Base-by-base conservation (phyloP, 2,113 vertebrate species). In the Mystacornis crossleyi region DNA sequence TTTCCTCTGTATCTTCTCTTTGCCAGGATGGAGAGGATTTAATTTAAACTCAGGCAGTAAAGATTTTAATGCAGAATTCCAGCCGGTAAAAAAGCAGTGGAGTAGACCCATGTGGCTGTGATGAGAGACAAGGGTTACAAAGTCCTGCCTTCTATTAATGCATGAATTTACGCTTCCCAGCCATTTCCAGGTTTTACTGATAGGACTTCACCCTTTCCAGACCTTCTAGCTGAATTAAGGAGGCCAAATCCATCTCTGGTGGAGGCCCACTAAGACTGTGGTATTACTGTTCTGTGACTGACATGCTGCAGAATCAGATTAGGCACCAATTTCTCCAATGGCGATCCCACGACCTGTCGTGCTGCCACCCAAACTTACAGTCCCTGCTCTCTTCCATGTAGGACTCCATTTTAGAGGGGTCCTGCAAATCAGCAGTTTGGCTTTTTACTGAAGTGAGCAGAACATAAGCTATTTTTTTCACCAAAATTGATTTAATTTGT, bases 1-100 rank as follows among this genome's bases (percentile, higher is more conserved):
- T 88, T 93, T 95, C 28, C 38, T 90, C 71, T 85, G 47, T 69
- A 81, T 58, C 80, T 95, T 82, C 58, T 85, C 81, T 82, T 90
- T 94, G 31, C 79, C 67, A 60, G 85, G 47, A 85, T 47, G 40
- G 34, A 72, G 19, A 81, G 55, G 60, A 78, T 90, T 95, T 91
- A 87, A 87, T 72, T 93, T 80, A 90, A 85, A 93, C 26, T 90
- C 48, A 43, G 21, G 34, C 47, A 86, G 51, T 70, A 54, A 65
- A 70, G 38, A 81, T 80, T 81, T 94, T 80, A 70, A 85, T 83
- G 67, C 51, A 82, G 48, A 90, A 60, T 75, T 88, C 54, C 5
- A 24, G 90, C 18, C 29, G 31, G 67, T 43, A 36, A 71, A 66
- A 88, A 93, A 74, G 47, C 55, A 90, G 43, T 45, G 38, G 64